These are phyloP conservation scores for Typhlichthys eigenmanni DNA, from an alignment of 2,797 vertebrate genomes.

Conservation along the genomic window DNA sequence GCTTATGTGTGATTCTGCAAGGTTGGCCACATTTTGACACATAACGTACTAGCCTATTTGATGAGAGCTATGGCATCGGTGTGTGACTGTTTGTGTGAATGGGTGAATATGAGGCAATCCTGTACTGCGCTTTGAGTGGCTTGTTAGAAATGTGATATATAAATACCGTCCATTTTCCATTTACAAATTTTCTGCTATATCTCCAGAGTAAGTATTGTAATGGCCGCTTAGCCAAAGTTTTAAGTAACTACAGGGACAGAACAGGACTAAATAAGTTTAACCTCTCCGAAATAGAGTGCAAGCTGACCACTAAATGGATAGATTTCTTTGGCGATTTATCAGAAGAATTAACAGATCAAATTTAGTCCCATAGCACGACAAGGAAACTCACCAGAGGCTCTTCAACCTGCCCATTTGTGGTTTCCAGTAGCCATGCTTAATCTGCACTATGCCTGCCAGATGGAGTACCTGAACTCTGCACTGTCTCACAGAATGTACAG, in stretches of 20 bases:
- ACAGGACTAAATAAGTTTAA: too few species aligned
- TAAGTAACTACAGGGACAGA: background rate
- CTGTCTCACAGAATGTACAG: slow-evolving; percentile 3
- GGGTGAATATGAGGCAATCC: too few species aligned
- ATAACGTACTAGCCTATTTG: too few species aligned
- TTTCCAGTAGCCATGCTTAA: slow-evolving; percentile 4
- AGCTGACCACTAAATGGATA: too few species aligned
- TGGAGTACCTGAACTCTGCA: slow-evolving; percentile 5
- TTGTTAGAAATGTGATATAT: too few species aligned
- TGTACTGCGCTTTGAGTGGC: too few species aligned
- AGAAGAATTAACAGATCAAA: too few species aligned
- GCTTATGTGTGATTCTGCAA: slow-evolving; percentile 13
- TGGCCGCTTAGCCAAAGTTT: slow-evolving; percentile 2
- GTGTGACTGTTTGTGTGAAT: too few species aligned
- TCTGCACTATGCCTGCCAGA: slow-evolving; percentile 2
- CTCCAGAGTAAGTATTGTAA: slow-evolving; percentile 5
- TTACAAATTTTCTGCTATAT: background rate
- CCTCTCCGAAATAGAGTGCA: too few species aligned
- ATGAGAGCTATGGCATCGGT: background rate
- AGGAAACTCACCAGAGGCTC: background rate
- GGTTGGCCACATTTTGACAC: too few species aligned
- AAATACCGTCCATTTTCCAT: too few species aligned
- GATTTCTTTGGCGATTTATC: too few species aligned
- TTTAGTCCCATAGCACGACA: background rate
- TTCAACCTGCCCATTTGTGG: background rate